These are phyloP conservation scores for Orchestes rusci DNA, from an alignment of 2,888 invertebrate genomes.

Conservation along the genomic window DNA sequence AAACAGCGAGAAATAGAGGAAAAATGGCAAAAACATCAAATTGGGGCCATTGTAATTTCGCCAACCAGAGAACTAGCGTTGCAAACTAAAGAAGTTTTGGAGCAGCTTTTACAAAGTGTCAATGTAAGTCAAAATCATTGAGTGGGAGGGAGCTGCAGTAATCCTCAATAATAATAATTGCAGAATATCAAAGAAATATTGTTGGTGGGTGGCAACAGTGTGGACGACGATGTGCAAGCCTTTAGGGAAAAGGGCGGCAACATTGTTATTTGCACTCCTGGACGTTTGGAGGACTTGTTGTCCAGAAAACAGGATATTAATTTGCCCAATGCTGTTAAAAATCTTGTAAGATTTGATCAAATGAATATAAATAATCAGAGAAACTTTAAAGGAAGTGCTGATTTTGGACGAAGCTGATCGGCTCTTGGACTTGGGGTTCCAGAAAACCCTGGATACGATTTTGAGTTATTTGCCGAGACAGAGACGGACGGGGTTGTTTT, in stretches of 20 bases:
- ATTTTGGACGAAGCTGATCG: conserved; percentile 97
- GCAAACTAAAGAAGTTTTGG: conserved; percentile 71
- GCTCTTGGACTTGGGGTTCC: conserved; percentile 88
- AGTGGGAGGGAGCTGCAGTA: background rate
- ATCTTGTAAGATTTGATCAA: conserved; percentile 53
- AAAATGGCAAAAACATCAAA: conserved; percentile 62
- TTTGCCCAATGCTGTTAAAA: conserved; percentile 65
- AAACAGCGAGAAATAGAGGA: conserved; percentile 53
- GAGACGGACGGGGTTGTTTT: conserved; percentile 94
- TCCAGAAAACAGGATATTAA: conserved; percentile 63
- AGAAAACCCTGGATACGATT: conserved; percentile 76
- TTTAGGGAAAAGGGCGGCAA: conserved; percentile 67
- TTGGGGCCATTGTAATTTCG: conserved; percentile 86
- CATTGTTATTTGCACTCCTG: conserved; percentile 92
- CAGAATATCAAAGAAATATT: conserved; percentile 51
- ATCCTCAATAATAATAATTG: conserved; percentile 17
- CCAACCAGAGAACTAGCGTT: conserved; percentile 93
- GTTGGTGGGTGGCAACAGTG: conserved; percentile 76
- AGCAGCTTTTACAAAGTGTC: conserved; percentile 45
- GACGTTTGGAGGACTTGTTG: conserved; percentile 81
- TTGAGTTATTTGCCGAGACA: conserved; percentile 87
- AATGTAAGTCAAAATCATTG: conserved; percentile 37
- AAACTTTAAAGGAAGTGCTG: conserved; percentile 66
- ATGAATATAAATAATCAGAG: conserved; percentile 1
- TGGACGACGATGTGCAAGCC: conserved; percentile 65